Percentiles rank a stretch among this genome's conserved stretches.
These are phyloP conservation scores for Mobula hypostoma DNA, from an alignment of 2,113 vertebrate species.

Conservation along the genomic window DNA sequence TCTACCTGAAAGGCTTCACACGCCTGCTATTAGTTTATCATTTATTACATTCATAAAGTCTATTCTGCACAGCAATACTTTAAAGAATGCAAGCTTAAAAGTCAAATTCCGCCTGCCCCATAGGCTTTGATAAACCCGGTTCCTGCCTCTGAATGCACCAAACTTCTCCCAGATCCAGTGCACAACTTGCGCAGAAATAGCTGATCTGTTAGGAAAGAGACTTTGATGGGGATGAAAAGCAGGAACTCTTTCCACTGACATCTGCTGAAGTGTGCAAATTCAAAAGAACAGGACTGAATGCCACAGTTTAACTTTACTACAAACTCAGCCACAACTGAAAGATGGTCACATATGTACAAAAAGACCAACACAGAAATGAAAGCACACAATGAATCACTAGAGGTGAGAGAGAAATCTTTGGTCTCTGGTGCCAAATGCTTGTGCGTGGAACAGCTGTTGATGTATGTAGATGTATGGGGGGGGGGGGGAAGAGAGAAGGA, in stretches of 20 bases:
- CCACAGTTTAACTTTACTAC: background rate
- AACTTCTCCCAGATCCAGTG: background rate
- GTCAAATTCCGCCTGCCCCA: background rate
- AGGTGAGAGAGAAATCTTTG: too few relatives aligned
- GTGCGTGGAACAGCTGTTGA: too few relatives aligned
- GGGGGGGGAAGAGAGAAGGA: too few relatives aligned
- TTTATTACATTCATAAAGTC: too few relatives aligned
- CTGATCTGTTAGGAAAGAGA: background rate
- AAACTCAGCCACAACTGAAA: background rate
- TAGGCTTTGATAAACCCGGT: background rate
- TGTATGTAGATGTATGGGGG: too few relatives aligned
- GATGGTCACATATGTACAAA: background rate
- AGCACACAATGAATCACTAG: background rate
- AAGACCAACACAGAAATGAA: background rate
- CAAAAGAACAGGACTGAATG: background rate
- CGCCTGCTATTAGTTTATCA: background rate
- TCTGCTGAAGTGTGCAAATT: background rate
- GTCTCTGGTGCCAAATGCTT: too few relatives aligned
- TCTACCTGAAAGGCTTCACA: too few relatives aligned
- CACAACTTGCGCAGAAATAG: background rate
- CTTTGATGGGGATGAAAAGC: too few relatives aligned
- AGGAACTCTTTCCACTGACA: background rate
- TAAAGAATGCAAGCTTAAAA: background rate
- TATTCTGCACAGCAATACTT: background rate
- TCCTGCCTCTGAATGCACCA: background rate